Conservation (phyloP, 2,113 vertebrate species). For the Heloderma charlesbogerti region DNA sequence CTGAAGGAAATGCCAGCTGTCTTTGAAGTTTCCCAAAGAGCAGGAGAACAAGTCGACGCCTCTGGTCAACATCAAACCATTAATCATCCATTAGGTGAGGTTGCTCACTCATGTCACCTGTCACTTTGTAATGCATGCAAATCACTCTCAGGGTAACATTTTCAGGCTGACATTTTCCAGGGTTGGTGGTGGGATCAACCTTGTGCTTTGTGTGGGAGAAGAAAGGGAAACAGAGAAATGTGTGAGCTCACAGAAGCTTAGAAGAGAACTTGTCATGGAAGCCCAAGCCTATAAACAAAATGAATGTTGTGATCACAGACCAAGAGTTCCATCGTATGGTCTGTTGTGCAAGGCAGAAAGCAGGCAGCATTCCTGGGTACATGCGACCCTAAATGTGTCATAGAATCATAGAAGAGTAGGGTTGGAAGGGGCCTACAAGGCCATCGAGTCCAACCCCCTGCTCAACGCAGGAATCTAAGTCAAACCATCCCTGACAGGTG, state of each 20-base stretch:
- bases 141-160: conserved; percentile 74
- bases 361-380: neutral
- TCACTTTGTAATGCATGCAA: conserved; percentile 77
- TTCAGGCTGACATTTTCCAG: conserved; percentile 73
- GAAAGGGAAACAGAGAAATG: conserved; percentile 58
- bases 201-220: conserved; percentile 59
- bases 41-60: conserved; percentile 64
- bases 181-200: conserved; percentile 65
- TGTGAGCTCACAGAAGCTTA: neutral
- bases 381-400: neutral
- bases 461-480: no score
- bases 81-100: conserved; percentile 78
- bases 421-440: no score
- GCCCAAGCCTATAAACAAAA: neutral
- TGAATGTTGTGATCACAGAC: no score
- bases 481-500: no score
- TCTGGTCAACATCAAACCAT: conserved; percentile 75
- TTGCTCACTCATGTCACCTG: conserved; percentile 73
- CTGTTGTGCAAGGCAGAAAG: neutral
- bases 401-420: no score
- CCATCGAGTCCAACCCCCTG: no score
- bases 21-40: conserved; percentile 72
- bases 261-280: neutral
- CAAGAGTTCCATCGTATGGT: neutral
- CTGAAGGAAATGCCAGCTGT: conserved; percentile 71